These are phyloP conservation scores for Agrochola circellaris DNA, from an alignment of 2,888 invertebrate species.

Conservation along the genomic window DNA sequence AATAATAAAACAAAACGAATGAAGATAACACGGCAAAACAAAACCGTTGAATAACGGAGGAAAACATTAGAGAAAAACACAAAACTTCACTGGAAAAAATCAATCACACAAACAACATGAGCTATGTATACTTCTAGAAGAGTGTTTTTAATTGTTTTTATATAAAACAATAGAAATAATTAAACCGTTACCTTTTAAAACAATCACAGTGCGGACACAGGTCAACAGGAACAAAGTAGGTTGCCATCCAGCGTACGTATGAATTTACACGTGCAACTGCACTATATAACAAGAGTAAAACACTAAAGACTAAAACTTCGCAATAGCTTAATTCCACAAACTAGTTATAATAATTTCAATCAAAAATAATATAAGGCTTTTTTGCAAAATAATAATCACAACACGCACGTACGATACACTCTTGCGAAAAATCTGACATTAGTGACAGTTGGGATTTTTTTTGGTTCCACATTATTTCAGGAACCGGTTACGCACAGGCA, in stretches of 20 bases:
- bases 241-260: constrained; percentile 76
- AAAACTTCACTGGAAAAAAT: constrained; percentile 8
- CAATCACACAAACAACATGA: not conserved
- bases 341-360: constrained; percentile 76
- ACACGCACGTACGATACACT: constrained; percentile 80
- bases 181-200: constrained; percentile 89
- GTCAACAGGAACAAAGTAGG: constrained; percentile 87
- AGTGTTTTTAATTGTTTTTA: constrained; percentile 34
- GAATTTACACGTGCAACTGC: constrained; percentile 77
- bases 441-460: constrained; percentile 65
- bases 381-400: constrained; percentile 85
- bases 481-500: constrained; percentile 37
- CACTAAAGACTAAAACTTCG: constrained; percentile 78
- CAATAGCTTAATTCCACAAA: constrained; percentile 72
- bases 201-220: constrained; percentile 81
- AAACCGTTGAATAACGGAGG: constrained; percentile 11
- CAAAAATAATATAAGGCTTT: constrained; percentile 78
- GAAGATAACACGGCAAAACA: constrained; percentile 46
- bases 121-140: constrained; percentile 2
- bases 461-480: constrained; percentile 12
- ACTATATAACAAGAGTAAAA: constrained; percentile 77
- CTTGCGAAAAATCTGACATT: constrained; percentile 72
- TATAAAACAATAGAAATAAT: constrained; percentile 63
- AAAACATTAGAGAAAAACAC: constrained; percentile 37
- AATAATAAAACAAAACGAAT: constrained; percentile 57